phyloP scores from a whole-genome alignment of 2,797 vertebrate species.

The Macropodus opercularis region DNA sequence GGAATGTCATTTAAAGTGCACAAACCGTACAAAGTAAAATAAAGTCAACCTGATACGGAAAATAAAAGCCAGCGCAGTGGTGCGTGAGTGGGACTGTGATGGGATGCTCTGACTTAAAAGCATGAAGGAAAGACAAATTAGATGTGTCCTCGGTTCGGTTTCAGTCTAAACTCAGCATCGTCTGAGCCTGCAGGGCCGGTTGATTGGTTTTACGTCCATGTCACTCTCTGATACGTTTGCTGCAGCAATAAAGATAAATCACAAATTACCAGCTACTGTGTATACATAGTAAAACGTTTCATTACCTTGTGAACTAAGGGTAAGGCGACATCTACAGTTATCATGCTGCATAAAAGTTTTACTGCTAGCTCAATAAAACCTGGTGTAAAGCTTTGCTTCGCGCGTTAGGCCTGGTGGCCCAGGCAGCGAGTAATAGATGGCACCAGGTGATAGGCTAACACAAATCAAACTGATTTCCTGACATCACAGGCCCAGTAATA shows the following conservation, averaged over 20 bases:
- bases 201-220: slow-evolving; percentile 6
- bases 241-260: slow-evolving; percentile 1
- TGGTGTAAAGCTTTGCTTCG: neutral
- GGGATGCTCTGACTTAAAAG: slow-evolving; percentile 8
- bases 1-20: slow-evolving; percentile 37
- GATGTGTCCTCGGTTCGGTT: neutral
- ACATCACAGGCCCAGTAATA: slow-evolving; percentile 33
- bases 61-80: slow-evolving; percentile 6
- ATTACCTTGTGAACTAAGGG: neutral
- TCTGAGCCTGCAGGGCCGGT: neutral
- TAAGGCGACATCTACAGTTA: neutral
- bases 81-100: slow-evolving; percentile 4
- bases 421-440: slow-evolving; percentile 13
- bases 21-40: neutral
- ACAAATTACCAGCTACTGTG: neutral
- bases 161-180: neutral
- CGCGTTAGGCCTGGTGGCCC: neutral
- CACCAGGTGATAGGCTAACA: slow-evolving; percentile 23
- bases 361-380: slow-evolving; percentile 13
- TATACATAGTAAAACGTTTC: neutral
- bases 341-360: slow-evolving; percentile 8
- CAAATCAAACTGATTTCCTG: slow-evolving; percentile 51
- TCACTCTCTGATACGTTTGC: slow-evolving; percentile 4
- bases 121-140: slow-evolving; percentile 6
- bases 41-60: slow-evolving; percentile 21